A percentile compares a stretch with the other conserved stretches of the same genome.
Conservation (phyloP, 2,113 vertebrate species). For the Kobus ellipsiprymnus region DNA sequence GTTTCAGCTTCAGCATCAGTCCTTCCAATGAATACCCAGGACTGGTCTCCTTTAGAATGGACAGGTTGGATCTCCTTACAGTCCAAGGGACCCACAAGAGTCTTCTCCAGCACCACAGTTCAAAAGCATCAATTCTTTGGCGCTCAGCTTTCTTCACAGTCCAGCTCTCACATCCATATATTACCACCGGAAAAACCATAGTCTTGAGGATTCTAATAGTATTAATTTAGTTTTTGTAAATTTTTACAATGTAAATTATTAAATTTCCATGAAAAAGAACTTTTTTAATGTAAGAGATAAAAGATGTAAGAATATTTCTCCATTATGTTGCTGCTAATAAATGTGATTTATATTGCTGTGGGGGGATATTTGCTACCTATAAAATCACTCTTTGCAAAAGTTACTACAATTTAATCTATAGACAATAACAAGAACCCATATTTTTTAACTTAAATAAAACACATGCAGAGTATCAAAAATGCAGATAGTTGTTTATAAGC, state of each 20-base stretch:
- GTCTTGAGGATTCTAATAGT: neutral
- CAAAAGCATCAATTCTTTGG: no score
- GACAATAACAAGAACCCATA: neutral
- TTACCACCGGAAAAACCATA: no score
- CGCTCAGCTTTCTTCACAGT: no score
- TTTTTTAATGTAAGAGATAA: neutral
- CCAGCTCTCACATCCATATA: no score
- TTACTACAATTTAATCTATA: neutral
- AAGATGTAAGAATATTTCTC: neutral
- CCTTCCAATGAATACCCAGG: no score
- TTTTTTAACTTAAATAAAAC: neutral
- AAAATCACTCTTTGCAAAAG: slow-evolving; percentile 18
- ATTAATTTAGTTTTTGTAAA: neutral
- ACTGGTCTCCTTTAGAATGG: no score
- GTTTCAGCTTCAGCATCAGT: no score
- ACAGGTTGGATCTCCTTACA: no score
- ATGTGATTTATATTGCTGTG: neutral
- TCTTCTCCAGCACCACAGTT: no score
- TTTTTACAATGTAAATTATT: neutral
- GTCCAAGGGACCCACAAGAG: no score
- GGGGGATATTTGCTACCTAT: neutral
- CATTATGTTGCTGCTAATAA: neutral
- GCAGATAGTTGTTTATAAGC: neutral
- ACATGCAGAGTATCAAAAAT: neutral
- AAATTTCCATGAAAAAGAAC: neutral